phyloP scores from a whole-genome alignment of 2,797 vertebrate species.

The Agapornis canus region DNA sequence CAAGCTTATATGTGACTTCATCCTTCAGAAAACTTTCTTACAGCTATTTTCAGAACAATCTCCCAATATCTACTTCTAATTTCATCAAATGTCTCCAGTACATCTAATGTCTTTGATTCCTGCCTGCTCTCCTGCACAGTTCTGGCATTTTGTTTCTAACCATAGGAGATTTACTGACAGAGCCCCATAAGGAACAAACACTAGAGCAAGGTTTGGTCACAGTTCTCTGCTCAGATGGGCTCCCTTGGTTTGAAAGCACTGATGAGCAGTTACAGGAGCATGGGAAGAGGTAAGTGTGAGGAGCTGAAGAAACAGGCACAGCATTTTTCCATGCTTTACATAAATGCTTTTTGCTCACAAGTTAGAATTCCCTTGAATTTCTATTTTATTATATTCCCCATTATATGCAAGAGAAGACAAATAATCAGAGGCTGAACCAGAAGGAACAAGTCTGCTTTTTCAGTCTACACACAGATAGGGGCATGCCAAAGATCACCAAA shows the following conservation, averaged over 20 bases:
- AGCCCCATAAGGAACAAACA: not conserved
- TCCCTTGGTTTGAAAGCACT: not conserved
- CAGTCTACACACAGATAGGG: not conserved
- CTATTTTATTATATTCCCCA: slow-evolving; percentile 20
- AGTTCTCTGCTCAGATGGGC: not conserved
- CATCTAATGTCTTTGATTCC: not conserved
- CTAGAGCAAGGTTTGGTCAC: not conserved
- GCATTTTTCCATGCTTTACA: not conserved
- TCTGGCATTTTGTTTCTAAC: not conserved
- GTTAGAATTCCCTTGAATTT: not conserved
- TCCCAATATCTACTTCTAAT: not conserved
- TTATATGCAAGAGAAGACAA: slow-evolving; percentile 20
- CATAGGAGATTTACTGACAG: not conserved
- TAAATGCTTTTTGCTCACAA: not conserved
- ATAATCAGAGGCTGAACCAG: slow-evolving; percentile 41
- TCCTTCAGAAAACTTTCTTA: not conserved
- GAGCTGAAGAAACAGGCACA: not conserved
- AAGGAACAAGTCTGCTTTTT: slow-evolving; percentile 59
- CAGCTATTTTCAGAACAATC: not conserved
- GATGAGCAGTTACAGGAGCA: not conserved
- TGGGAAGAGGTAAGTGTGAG: slow-evolving; percentile 27
- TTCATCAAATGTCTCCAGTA: not conserved
- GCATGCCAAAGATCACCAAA: slow-evolving; percentile 36
- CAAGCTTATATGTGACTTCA: not conserved
- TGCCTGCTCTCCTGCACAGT: not conserved